Percentiles rank a stretch among this genome's conserved stretches.
These are phyloP conservation scores for Watsonalla binaria DNA, from an alignment of 2,888 invertebrate genomes.

Conservation along the genomic window DNA sequence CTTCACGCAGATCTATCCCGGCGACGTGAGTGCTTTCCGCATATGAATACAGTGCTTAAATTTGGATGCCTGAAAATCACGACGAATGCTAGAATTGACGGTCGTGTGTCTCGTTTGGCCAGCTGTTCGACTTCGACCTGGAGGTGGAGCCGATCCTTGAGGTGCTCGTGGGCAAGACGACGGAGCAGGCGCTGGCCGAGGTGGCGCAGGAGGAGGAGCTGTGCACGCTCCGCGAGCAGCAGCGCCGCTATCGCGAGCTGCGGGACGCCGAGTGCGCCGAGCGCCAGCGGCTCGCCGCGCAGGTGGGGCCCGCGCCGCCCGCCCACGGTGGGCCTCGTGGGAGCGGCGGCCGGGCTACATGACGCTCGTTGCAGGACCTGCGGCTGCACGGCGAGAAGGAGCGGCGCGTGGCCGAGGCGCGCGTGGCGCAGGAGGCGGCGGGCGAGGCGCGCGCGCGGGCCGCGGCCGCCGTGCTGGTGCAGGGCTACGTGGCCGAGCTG, in stretches of 20 bases:
- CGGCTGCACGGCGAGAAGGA: conserved; percentile 58
- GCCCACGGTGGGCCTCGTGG: conserved; percentile 82
- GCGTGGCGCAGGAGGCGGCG: conserved; percentile 80
- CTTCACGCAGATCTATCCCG: conserved; percentile 92
- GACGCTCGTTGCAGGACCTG: conserved; percentile 61
- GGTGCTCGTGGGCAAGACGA: conserved; percentile 91
- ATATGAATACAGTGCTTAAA: too few species aligned
- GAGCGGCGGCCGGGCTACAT: conserved; percentile 72
- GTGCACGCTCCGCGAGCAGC: conserved; percentile 87
- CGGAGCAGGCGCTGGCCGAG: conserved; percentile 93
- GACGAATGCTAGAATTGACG: too few species aligned
- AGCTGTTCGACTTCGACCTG: conserved; percentile 94
- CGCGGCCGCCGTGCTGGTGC: conserved; percentile 89
- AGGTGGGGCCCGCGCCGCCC: conserved; percentile 79
- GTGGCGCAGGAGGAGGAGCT: conserved; percentile 96
- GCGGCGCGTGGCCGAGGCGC: conserved; percentile 84
- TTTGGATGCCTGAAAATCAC: too few species aligned
- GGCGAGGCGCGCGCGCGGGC: conserved; percentile 89
- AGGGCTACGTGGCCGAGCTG: conserved; percentile 91
- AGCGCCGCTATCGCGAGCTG: conserved; percentile 81
- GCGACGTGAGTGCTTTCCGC: conserved; percentile 82
- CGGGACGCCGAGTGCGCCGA: conserved; percentile 91
- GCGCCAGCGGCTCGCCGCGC: conserved; percentile 87
- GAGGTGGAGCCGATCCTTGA: conserved; percentile 95
- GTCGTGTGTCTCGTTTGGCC: conserved; percentile 8